Percentiles rank a stretch among this genome's conserved stretches.
Evolutionary conservation across 1,140 invertebrate genomes (phyloP).

Genomic region (Drosophila kepulauana): DNA sequence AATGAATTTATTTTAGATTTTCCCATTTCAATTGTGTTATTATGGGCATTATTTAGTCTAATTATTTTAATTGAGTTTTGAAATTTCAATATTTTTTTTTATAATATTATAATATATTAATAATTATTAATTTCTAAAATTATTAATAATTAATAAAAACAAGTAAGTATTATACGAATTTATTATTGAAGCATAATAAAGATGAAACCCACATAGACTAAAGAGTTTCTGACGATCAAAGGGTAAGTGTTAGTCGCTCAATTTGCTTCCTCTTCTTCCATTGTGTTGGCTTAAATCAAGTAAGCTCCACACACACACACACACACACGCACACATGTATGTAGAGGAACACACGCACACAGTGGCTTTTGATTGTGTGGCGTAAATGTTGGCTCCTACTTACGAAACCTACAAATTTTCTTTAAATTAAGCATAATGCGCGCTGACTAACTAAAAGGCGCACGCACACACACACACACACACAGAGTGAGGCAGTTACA

Average conservation of each 20-base stretch:
- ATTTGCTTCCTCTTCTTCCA: neutral
- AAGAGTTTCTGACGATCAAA: neutral
- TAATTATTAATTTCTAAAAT: too few relatives aligned
- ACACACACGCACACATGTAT: conserved; percentile 40
- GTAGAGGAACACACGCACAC: conserved; percentile 16
- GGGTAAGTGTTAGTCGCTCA: conserved; percentile 7
- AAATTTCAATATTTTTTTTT: too few relatives aligned
- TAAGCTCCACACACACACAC: conserved; percentile 43
- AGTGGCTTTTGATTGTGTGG: conserved; percentile 5
- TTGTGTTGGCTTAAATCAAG: conserved; percentile 27
- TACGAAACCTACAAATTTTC: conserved; percentile 32
- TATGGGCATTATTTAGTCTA: too few relatives aligned
- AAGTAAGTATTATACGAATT: too few relatives aligned
- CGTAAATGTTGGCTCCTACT: conserved; percentile 47
- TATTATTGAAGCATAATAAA: too few relatives aligned
- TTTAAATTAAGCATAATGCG: conserved; percentile 52
- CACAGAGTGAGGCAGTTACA: conserved; percentile 7
- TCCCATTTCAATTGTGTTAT: too few relatives aligned
- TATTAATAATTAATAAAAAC: too few relatives aligned
- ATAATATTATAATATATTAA: too few relatives aligned
- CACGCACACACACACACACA: conserved; percentile 6
- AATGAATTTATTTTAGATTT: too few relatives aligned
- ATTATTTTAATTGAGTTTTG: too few relatives aligned
- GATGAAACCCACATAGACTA: too few relatives aligned
- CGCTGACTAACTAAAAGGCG: conserved; percentile 25